phyloP scores from a whole-genome alignment of 2,113 vertebrate species.

The Chlamydotis undulata region DNA sequence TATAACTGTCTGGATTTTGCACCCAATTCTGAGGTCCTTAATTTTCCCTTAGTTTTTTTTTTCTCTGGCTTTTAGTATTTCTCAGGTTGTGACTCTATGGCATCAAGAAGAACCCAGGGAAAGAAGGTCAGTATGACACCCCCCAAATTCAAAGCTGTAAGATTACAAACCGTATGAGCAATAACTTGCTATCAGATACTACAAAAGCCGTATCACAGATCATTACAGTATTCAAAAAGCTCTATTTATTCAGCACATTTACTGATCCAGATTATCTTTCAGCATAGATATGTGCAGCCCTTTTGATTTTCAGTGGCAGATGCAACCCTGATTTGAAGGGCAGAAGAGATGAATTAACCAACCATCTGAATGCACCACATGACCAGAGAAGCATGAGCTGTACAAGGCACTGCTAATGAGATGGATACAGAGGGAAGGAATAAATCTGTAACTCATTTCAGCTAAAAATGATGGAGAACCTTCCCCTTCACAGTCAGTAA shows the following conservation, averaged over 20 bases:
- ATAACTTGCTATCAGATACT: constrained; percentile 26
- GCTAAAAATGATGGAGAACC: constrained; percentile 5
- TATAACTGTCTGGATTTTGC: background rate
- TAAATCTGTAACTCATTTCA: constrained; percentile 57
- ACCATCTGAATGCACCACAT: constrained; percentile 48
- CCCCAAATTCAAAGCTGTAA: background rate
- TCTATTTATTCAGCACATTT: constrained; percentile 51
- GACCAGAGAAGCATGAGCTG: background rate
- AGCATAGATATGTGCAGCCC: constrained; percentile 40
- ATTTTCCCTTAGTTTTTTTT: background rate
- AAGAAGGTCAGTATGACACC: background rate
- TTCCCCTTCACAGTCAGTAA: background rate
- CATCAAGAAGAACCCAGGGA: background rate
- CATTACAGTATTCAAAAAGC: constrained; percentile 36
- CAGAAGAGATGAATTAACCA: constrained; percentile 65
- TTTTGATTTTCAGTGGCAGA: constrained; percentile 52
- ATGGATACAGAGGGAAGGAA: constrained; percentile 28
- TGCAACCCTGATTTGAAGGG: constrained; percentile 54
- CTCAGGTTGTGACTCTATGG: background rate
- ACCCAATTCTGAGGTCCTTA: background rate
- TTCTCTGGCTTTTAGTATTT: background rate
- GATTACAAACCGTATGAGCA: constrained; percentile 21
- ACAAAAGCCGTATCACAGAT: constrained; percentile 36
- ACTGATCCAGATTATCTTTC: constrained; percentile 54
- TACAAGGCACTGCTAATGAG: constrained; percentile 16